Conservation (phyloP, 1,140 invertebrate genomes). For the Capitella teleta region DNA sequence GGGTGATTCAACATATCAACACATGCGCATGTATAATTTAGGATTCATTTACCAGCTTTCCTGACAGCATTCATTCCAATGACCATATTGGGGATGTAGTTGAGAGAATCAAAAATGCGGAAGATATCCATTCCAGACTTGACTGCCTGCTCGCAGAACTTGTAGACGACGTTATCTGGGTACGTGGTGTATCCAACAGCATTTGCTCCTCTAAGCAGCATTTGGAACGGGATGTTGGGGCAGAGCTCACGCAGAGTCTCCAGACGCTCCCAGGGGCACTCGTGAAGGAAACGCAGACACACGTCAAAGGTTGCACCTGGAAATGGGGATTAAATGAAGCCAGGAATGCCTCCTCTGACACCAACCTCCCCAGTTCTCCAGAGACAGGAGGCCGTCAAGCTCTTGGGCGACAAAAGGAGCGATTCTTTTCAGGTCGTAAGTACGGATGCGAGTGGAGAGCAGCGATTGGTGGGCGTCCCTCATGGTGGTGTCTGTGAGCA, state of each 20-base stretch:
- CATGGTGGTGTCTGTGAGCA: constrained; percentile 96
- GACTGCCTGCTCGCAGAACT: constrained; percentile 78
- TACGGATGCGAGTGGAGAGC: constrained; percentile 84
- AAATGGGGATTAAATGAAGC: constrained; percentile 3
- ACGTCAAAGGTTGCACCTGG: constrained; percentile 95
- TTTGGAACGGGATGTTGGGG: constrained; percentile 99
- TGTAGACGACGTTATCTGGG: constrained; percentile 91
- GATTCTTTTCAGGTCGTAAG: constrained; percentile 74
- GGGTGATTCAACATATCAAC: too few relatives aligned
- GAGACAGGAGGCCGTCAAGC: constrained; percentile 67
- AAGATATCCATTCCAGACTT: constrained; percentile 98
- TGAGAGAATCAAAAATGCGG: constrained; percentile 95
- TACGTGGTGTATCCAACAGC: constrained; percentile 99
- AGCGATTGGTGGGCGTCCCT: constrained; percentile 97
- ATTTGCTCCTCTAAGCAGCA: constrained; percentile 94
- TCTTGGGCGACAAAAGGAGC: constrained; percentile 91
- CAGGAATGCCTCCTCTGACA: not conserved
- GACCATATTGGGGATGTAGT: constrained; percentile 94
- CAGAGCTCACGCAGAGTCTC: constrained; percentile 80
- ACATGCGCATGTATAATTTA: too few relatives aligned
- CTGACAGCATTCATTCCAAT: constrained; percentile 97
- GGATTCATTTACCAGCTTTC: too few relatives aligned
- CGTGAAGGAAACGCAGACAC: constrained; percentile 87
- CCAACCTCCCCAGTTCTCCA: constrained; percentile 91
- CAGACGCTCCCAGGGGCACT: constrained; percentile 96